Evolutionary conservation across 2,888 invertebrate species (phyloP).

Genomic region (Drosophila sordidapex): DNA sequence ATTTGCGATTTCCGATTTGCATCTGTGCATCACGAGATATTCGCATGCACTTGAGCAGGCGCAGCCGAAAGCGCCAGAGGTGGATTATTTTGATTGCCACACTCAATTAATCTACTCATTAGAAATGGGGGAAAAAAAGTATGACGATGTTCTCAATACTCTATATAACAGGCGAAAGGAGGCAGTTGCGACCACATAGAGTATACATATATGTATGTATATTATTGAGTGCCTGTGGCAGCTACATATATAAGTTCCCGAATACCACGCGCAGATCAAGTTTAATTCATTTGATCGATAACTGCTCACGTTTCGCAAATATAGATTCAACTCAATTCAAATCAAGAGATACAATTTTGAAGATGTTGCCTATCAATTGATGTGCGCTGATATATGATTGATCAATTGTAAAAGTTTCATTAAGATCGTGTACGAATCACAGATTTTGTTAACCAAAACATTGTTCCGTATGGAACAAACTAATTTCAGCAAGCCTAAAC

Average conservation of each 20-base stretch:
- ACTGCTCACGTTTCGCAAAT: not conserved
- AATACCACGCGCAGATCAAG: not conserved
- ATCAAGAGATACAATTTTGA: not conserved
- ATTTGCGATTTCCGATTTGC: slow-evolving; percentile 2
- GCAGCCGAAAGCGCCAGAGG: not conserved
- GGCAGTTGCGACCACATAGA: not conserved
- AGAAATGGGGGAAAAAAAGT: not conserved
- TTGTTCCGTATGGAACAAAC: not conserved
- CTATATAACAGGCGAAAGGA: not conserved
- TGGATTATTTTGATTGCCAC: not conserved
- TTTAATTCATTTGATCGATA: not conserved
- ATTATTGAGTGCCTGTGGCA: not conserved
- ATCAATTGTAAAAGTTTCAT: not conserved
- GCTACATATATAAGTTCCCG: not conserved
- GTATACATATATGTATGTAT: not conserved
- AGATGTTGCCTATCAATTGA: not conserved
- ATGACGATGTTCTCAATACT: not conserved
- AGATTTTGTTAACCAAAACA: not conserved
- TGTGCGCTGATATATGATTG: not conserved
- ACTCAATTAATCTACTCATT: not conserved
- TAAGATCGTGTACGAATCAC: not conserved
- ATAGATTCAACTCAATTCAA: not conserved
- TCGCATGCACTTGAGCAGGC: slow-evolving; percentile 34
- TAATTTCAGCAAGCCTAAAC: not conserved
- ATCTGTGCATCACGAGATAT: slow-evolving; percentile 42